phyloP scores from a whole-genome alignment of 2,113 vertebrate species.

The Ammodytes dubius region DNA sequence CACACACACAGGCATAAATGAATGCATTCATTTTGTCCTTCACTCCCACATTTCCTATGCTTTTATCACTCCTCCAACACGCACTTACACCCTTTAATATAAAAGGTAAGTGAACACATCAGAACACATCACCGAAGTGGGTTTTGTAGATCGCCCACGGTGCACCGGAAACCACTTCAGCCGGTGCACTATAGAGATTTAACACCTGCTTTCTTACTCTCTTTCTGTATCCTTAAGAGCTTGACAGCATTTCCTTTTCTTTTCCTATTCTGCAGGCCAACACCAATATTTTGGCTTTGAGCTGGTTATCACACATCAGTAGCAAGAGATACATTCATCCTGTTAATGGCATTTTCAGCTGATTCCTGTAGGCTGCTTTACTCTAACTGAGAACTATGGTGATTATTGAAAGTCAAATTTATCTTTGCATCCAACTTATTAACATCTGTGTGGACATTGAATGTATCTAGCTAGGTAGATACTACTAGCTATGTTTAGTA shows the following conservation, averaged over 20 bases:
- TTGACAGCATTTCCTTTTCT: neutral
- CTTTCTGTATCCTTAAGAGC: conserved; percentile 3
- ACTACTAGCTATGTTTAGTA: too few relatives aligned
- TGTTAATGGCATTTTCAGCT: neutral
- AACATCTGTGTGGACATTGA: too few relatives aligned
- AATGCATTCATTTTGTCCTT: conserved; percentile 42
- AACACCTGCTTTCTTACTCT: conserved; percentile 37
- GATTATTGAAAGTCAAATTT: too few relatives aligned
- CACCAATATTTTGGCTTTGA: conserved; percentile 1
- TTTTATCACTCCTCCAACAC: conserved; percentile 41
- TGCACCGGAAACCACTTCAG: conserved; percentile 31
- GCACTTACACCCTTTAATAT: conserved; percentile 21
- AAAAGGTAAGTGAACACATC: conserved; percentile 21
- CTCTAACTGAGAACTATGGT: too few relatives aligned
- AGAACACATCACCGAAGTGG: conserved; percentile 7
- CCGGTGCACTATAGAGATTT: neutral
- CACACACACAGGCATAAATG: conserved; percentile 57
- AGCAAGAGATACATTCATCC: neutral
- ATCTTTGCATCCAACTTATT: too few relatives aligned
- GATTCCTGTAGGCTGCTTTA: too few relatives aligned
- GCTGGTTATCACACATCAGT: neutral
- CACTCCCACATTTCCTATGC: conserved; percentile 15
- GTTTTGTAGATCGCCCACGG: neutral
- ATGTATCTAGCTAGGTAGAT: too few relatives aligned
- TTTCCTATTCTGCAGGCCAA: neutral